Percentiles rank a stretch among this genome's conserved stretches.
phyloP scores from a whole-genome alignment of 2,888 invertebrate species.

The Tipula vernalis region DNA sequence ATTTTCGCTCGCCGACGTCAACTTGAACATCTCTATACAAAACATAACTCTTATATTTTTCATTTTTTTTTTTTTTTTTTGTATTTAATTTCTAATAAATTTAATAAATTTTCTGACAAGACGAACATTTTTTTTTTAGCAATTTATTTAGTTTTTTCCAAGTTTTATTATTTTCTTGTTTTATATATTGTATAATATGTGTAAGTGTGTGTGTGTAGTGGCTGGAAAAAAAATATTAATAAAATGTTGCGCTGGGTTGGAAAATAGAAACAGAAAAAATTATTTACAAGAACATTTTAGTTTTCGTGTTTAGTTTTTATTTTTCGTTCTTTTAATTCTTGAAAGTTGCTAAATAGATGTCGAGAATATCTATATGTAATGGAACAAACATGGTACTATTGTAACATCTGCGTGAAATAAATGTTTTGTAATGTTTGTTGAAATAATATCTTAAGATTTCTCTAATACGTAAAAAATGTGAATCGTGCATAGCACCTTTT shows the following conservation, averaged over 20 bases:
- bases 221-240: not conserved
- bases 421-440: not conserved
- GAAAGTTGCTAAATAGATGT: not conserved
- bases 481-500: not conserved
- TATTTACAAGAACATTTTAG: not conserved
- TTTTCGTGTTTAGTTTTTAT: not conserved
- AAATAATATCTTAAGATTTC: not conserved
- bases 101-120: not conserved
- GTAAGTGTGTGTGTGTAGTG: not conserved
- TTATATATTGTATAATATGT: not conserved
- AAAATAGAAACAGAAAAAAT: not conserved
- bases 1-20: not conserved
- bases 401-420: constrained; percentile 4
- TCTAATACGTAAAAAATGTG: not conserved
- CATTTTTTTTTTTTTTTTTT: not conserved
- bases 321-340: not conserved
- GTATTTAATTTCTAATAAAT: not conserved
- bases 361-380: not conserved
- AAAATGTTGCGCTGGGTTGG: not conserved
- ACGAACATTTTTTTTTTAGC: not conserved
- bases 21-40: no score
- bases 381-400: not conserved
- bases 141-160: not conserved
- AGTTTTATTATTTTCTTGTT: not conserved
- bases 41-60: not conserved